Percentiles rank a stretch among this genome's conserved stretches.
These are phyloP conservation scores for Choloepus didactylus DNA, from an alignment of 2,797 vertebrate genomes.

Conservation along the genomic window DNA sequence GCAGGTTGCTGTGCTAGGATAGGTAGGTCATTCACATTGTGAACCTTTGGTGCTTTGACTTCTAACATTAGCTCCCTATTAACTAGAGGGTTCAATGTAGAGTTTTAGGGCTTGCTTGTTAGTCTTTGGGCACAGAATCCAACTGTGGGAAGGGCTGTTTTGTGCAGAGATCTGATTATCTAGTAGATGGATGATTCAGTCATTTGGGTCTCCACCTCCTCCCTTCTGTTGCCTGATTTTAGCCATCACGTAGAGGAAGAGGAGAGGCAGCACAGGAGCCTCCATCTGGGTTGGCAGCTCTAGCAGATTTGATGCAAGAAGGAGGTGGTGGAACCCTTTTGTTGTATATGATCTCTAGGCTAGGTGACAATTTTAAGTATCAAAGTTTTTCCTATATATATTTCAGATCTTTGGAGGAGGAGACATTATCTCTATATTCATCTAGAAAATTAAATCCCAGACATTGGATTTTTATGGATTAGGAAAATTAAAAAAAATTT, in stretches of 20 bases:
- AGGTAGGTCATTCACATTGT: neutral
- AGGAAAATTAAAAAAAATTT: neutral
- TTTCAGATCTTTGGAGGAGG: neutral
- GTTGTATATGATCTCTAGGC: neutral
- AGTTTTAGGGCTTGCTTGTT: neutral
- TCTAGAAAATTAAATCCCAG: neutral
- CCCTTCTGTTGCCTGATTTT: constrained; percentile 21
- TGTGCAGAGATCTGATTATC: neutral
- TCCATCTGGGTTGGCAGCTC: neutral
- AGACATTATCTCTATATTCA: neutral
- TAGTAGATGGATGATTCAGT: neutral
- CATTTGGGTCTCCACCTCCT: neutral
- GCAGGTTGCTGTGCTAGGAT: neutral
- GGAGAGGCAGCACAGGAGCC: neutral
- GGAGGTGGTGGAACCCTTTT: neutral
- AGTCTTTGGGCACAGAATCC: neutral
- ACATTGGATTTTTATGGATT: neutral
- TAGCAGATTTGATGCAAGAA: neutral
- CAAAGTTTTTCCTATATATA: neutral
- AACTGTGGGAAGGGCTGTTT: neutral
- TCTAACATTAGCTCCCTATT: neutral
- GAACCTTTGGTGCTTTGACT: neutral
- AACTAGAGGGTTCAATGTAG: neutral
- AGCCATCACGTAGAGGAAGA: neutral
- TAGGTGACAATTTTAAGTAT: neutral